Evolutionary conservation across 2,797 vertebrate species (phyloP), one percentile per base, ranked within the genome.

Genomic region (Rhodeus uyekii): DNA sequence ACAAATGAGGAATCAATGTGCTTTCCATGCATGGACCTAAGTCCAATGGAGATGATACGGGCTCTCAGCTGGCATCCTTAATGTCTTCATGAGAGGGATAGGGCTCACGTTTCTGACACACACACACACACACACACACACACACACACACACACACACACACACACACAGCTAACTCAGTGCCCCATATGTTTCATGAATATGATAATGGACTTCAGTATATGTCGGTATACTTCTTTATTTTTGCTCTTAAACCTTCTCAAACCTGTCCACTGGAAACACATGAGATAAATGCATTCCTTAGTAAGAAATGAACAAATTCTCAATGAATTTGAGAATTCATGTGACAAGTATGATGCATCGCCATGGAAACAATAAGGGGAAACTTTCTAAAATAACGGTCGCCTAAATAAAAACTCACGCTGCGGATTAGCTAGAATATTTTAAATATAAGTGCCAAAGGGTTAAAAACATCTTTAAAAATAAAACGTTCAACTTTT

Each of bases 21-120:
- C 60, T 53, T 81, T 73, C 53, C 48, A 81, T 81, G 71, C 80
- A 75, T 73, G 60, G 39, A 76, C 58, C 78, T 81, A 48, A 81
- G 67, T 29, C 63, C 67, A 65, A 10, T 34, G 68, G 42, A 78
- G 39, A 67, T 42, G 50, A 68, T 34, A 34, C 32, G 7, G 32
- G 34, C 69, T 42, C 50, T 83, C 67, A 55, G 50, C 32, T 76
- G 44, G 14, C 53, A 74, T 48, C 46, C 75, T 76, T 84, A 82
- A 84, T 84, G 78, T 87, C 83, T 81, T 78, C 75, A 75, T 79
- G 24, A 83, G 50, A 55, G 6, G 12, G 19, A 32, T 34, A 55
- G 18, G 72, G 50, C 77, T 78, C 69, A 64, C 50, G 44, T 72
- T 80, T 79, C 81, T 44, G 9, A 14, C 27, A 67, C 58, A 61